Evolutionary conservation across 1,140 invertebrate genomes (phyloP).

Genomic region (Heliconius hewitsoni): DNA sequence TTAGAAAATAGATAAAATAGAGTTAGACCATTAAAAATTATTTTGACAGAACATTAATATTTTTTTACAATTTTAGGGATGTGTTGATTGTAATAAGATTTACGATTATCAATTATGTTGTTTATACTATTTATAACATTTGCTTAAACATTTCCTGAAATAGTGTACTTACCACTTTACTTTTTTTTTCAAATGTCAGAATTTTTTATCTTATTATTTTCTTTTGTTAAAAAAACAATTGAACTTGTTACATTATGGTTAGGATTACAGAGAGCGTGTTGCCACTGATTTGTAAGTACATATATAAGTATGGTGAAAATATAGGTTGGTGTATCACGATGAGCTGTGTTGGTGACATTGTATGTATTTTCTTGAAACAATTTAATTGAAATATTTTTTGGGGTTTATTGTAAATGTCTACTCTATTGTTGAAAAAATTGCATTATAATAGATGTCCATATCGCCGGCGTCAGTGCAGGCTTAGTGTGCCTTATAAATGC

Average conservation of each 20-base stretch:
- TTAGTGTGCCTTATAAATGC: too few relatives aligned
- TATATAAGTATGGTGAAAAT: constrained; percentile 60
- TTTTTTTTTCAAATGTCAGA: neutral
- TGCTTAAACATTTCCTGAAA: neutral
- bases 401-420: constrained; percentile 43
- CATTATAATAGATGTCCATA: constrained; percentile 5
- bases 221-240: neutral
- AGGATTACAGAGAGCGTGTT: constrained; percentile 56
- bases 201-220: constrained; percentile 2
- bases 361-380: constrained; percentile 73
- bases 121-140: neutral
- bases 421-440: constrained; percentile 18
- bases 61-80: neutral
- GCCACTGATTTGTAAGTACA: constrained; percentile 74
- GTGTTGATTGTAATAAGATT: too few relatives aligned
- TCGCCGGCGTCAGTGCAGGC: neutral
- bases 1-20: constrained; percentile 3
- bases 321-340: constrained; percentile 60
- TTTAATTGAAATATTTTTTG: constrained; percentile 50
- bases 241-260: constrained; percentile 37
- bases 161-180: constrained; percentile 1
- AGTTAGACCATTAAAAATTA: neutral
- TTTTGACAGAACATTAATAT: neutral
- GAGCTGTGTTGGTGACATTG: constrained; percentile 74
- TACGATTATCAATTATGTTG: neutral